Percentiles rank a stretch among this genome's conserved stretches.
phyloP scores from a whole-genome alignment of 2,113 vertebrate species.

The Columbina picui region DNA sequence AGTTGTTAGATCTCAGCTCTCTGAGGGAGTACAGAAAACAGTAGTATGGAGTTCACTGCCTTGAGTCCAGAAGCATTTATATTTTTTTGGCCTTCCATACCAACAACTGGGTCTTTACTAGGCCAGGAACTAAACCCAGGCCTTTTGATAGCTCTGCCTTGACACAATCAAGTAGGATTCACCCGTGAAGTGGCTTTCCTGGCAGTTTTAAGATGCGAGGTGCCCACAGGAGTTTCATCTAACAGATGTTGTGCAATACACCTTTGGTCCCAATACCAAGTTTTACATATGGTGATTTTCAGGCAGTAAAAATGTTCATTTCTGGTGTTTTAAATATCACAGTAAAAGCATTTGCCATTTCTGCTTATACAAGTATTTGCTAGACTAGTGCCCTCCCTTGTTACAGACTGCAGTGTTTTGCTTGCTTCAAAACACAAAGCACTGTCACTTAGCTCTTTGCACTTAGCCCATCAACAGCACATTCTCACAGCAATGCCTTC shows the following conservation, averaged over 20 bases:
- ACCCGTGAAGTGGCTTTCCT: neutral
- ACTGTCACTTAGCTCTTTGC: neutral
- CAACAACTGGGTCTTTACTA: neutral
- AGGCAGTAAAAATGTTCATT: neutral
- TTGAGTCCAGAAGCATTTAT: neutral
- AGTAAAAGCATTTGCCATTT: neutral
- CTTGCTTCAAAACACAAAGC: neutral
- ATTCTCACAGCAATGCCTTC: neutral
- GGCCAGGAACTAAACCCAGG: neutral
- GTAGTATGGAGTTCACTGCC: neutral
- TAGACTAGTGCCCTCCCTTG: neutral
- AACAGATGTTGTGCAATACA: neutral
- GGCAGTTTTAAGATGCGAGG: neutral
- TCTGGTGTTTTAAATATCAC: neutral
- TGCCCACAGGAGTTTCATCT: neutral
- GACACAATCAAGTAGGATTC: neutral
- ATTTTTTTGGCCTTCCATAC: neutral
- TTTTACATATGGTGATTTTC: neutral
- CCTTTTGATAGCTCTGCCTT: neutral
- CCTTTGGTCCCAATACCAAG: neutral
- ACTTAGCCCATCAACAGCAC: neutral
- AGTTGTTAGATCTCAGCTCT: neutral
- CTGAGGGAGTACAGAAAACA: neutral
- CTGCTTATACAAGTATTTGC: neutral
- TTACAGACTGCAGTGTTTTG: neutral